These are phyloP conservation scores for Muntiacus muntjak DNA, from an alignment of 2,113 vertebrate genomes.

Conservation along the genomic window DNA sequence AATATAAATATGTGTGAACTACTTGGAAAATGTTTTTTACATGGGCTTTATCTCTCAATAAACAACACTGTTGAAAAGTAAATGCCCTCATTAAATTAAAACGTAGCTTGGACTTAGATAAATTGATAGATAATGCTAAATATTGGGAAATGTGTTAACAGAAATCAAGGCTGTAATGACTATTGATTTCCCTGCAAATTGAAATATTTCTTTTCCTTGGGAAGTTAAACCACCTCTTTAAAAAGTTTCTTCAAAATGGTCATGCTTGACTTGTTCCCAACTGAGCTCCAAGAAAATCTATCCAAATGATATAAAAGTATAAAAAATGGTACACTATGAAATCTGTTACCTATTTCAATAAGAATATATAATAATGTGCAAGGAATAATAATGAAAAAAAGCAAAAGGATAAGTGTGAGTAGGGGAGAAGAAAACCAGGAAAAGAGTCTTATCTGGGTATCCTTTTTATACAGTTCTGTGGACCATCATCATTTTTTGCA, in stretches of 20 bases:
- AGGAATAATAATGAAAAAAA: neutral
- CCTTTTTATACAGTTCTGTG: neutral
- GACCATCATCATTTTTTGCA: neutral
- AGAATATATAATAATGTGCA: neutral
- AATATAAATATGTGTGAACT: neutral
- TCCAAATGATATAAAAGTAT: neutral
- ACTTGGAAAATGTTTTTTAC: neutral
- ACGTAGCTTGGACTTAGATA: neutral
- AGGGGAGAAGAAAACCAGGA: neutral
- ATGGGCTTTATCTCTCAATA: neutral
- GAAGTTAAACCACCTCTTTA: neutral
- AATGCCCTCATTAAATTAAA: neutral
- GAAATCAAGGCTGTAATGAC: neutral
- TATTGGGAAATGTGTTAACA: neutral
- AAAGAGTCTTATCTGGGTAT: neutral
- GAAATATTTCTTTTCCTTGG: neutral
- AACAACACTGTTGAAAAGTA: neutral
- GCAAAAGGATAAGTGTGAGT: neutral
- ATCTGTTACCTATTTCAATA: neutral
- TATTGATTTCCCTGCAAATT: neutral
- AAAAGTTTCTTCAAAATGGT: neutral
- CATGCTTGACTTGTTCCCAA: neutral
- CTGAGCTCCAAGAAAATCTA: neutral
- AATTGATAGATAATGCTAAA: neutral
- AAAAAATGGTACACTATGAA: neutral